phyloP scores from a whole-genome alignment of 2,113 vertebrate genomes.

The Oreochromis niloticus region DNA sequence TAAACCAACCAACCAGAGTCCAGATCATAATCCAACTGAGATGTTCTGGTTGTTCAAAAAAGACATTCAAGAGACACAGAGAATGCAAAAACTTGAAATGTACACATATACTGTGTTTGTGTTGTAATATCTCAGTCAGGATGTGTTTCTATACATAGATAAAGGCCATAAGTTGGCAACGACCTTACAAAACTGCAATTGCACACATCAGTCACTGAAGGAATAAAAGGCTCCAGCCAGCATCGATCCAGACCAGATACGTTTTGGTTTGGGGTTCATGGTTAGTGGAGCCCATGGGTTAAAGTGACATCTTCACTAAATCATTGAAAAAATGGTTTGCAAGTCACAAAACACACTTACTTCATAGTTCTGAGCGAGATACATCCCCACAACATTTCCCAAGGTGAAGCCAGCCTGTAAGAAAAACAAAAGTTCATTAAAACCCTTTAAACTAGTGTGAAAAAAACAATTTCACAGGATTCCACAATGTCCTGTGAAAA shows the following conservation, averaged over 20 bases:
- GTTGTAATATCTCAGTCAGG: not conserved
- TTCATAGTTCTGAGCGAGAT: slow-evolving; percentile 97
- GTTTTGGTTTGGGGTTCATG: rapidly evolving
- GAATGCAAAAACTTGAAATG: not conserved
- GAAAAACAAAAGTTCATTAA: not conserved
- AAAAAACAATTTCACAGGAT: not conserved
- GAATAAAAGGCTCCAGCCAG: not conserved
- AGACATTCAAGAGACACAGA: not conserved
- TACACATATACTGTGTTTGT: not conserved
- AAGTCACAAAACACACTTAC: slow-evolving; percentile 58
- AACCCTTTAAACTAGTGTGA: not conserved
- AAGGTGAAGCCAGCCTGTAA: slow-evolving; percentile 90
- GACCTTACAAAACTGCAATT: not conserved
- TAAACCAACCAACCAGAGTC: rapidly evolving
- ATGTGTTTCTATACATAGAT: not conserved
- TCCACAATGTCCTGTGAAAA: rapidly evolving
- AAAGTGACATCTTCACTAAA: not conserved
- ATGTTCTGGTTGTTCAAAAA: not conserved
- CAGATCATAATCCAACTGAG: not conserved
- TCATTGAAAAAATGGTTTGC: not conserved
- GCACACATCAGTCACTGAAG: not conserved
- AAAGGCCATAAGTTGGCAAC: not conserved
- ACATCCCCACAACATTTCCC: slow-evolving; percentile 96
- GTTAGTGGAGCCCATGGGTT: not conserved
- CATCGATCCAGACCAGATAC: not conserved